Evolutionary conservation across 1,140 invertebrate genomes (phyloP), one percentile per base, ranked within the genome.

Genomic region (Oncopeltus fasciatus): DNA sequence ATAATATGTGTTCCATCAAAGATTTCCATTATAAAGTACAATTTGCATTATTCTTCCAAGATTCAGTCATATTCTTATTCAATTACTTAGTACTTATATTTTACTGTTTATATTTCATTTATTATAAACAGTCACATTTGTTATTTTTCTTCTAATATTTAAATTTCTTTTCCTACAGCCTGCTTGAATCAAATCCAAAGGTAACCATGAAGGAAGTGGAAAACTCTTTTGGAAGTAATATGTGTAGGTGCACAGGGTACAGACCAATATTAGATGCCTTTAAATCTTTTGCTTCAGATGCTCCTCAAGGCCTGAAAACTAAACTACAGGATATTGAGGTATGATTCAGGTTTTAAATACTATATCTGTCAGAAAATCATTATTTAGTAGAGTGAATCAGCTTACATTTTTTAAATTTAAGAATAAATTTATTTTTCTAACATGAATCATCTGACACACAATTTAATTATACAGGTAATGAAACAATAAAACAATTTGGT

Each of bases 161-260:
- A 38, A 38, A 14, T 38, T 38, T 38, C 16, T 31, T 18, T 57
- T 51, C 59, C 66, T 59, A 16, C 64, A 68, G 68, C 46, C 59
- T 69, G 3, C 12, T 66, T 44, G 59, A 66, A 61, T 59, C 38
- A 14, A 64, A 67, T 14, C 38, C 60, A 51, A 31, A 65, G 44
- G 67, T 65, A 11, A 69, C 67, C 64, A 83, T 83, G 80, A 71
- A 76, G 26, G 78, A 87, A 67, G 76, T 89, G 12, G 87, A 90
- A 70, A 83, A 88, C 68, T 81, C 83, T 0, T 84, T 90, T 68
- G 86, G 84, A 1, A 81, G 90, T 57, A 92, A 91, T 69, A 80
- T 93, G 24, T 93, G 90, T 64, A 79, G 90, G 57, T 93, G 90
- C 71, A 93, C 90, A 1, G 90, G 90, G 0, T 93, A 92, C 68